Conservation (phyloP, 2,113 vertebrate genomes). For the Poecilia latipinna region DNA sequence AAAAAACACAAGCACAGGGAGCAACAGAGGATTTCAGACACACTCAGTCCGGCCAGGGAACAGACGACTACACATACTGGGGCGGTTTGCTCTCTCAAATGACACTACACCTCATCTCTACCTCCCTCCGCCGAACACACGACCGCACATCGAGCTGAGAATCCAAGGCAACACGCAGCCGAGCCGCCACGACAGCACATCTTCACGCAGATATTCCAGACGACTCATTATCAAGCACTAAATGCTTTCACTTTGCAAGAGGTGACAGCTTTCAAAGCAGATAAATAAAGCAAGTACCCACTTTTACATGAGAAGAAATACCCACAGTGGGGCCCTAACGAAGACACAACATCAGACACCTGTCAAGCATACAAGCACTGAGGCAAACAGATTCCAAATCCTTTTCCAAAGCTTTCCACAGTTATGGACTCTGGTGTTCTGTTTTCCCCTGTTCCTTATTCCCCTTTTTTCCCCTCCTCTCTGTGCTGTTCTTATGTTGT, state of each 20-base stretch:
- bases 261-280: slow-evolving; percentile 55
- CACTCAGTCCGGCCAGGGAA: slow-evolving; percentile 69
- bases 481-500: slow-evolving; percentile 74
- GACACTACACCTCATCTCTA: slow-evolving; percentile 53
- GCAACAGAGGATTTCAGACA: slow-evolving; percentile 75
- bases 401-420: slow-evolving; percentile 66
- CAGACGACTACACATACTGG: slow-evolving; percentile 73
- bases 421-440: slow-evolving; percentile 78
- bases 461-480: slow-evolving; percentile 57
- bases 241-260: slow-evolving; percentile 66
- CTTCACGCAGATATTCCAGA: slow-evolving; percentile 68
- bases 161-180: slow-evolving; percentile 67
- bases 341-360: slow-evolving; percentile 80
- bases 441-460: slow-evolving; percentile 58
- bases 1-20: slow-evolving; percentile 71
- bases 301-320: slow-evolving; percentile 76
- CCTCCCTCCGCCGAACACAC: slow-evolving; percentile 70
- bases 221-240: slow-evolving; percentile 64
- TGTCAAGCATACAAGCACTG: slow-evolving; percentile 76
- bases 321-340: slow-evolving; percentile 67
- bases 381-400: slow-evolving; percentile 69
- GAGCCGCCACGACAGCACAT: slow-evolving; percentile 67
- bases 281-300: slow-evolving; percentile 60
- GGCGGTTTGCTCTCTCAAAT: slow-evolving; percentile 54
- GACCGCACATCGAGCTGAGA: slow-evolving; percentile 67